Evolutionary conservation across 2,797 vertebrate species (phyloP).

Genomic region (Basileuterus tristriatus): DNA sequence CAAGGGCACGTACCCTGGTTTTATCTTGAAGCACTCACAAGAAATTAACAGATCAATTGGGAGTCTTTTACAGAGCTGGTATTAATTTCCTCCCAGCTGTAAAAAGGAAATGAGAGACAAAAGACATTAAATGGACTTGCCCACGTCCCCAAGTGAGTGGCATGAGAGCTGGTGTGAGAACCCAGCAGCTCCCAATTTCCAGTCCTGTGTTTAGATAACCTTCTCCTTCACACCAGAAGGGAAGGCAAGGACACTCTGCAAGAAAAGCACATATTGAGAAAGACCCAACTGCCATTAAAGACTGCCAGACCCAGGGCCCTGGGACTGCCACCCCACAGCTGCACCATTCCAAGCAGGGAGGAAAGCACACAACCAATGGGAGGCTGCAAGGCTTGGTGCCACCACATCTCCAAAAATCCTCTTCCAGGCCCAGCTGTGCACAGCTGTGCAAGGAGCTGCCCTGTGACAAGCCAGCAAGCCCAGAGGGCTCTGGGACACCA

Average conservation of each 20-base stretch:
- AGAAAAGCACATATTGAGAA: background rate
- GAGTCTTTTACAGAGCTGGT: conserved; percentile 52
- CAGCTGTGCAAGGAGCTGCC: background rate
- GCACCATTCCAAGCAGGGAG: background rate
- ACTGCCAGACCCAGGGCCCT: background rate
- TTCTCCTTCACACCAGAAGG: conserved; percentile 16
- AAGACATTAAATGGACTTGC: conserved; percentile 59
- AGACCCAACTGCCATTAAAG: background rate
- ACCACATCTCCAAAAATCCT: background rate
- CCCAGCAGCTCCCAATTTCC: background rate
- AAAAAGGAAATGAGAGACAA: conserved; percentile 48
- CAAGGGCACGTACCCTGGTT: background rate
- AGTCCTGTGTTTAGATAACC: background rate
- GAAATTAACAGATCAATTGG: conserved; percentile 67
- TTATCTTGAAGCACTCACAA: conserved; percentile 50
- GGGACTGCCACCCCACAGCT: background rate
- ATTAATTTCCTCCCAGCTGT: conserved; percentile 59
- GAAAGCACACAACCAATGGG: background rate
- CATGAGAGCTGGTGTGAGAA: background rate
- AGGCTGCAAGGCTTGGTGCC: background rate
- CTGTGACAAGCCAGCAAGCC: accelerated
- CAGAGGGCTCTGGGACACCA: accelerated
- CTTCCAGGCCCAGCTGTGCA: background rate
- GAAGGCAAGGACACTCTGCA: conserved; percentile 19
- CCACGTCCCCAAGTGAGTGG: background rate